A percentile compares a stretch with the other conserved stretches of the same genome.
These are phyloP conservation scores for Monopterus albus DNA, from an alignment of 2,113 vertebrate species.

Conservation along the genomic window DNA sequence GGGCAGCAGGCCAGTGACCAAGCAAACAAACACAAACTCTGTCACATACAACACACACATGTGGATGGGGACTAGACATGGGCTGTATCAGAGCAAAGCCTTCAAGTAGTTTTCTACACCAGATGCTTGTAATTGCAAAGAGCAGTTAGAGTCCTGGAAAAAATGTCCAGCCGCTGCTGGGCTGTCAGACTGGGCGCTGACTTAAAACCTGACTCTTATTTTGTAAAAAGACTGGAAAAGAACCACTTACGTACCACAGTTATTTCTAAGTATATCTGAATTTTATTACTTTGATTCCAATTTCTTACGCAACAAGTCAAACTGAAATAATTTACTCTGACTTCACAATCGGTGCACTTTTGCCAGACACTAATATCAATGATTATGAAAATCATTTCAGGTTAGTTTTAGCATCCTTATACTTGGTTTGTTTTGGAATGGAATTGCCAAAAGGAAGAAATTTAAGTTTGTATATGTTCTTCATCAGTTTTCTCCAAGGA, in stretches of 20 bases:
- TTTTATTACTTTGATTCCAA: not conserved
- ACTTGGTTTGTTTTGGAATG: too few species aligned
- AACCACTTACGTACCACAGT: not conserved
- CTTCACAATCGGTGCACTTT: too few species aligned
- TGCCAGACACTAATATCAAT: too few species aligned
- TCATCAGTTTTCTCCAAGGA: too few species aligned
- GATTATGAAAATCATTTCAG: too few species aligned
- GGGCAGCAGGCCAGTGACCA: conserved; percentile 59
- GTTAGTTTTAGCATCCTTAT: too few species aligned
- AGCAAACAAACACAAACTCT: conserved; percentile 23
- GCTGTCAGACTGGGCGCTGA: not conserved
- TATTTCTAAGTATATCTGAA: not conserved
- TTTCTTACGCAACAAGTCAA: too few species aligned
- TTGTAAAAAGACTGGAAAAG: not conserved
- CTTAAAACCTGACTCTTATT: conserved; percentile 31
- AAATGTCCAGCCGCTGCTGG: not conserved
- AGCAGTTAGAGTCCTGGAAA: not conserved
- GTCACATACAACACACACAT: conserved; percentile 6
- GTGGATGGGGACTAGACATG: not conserved
- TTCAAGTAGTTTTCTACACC: not conserved
- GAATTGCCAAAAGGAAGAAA: too few species aligned
- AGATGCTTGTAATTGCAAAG: conserved; percentile 5
- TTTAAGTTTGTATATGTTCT: too few species aligned
- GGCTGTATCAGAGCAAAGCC: conserved; percentile 1
- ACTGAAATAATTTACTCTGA: too few species aligned